Evolutionary conservation across 2,797 vertebrate species (phyloP).

Genomic region (Cuniculus paca): DNA sequence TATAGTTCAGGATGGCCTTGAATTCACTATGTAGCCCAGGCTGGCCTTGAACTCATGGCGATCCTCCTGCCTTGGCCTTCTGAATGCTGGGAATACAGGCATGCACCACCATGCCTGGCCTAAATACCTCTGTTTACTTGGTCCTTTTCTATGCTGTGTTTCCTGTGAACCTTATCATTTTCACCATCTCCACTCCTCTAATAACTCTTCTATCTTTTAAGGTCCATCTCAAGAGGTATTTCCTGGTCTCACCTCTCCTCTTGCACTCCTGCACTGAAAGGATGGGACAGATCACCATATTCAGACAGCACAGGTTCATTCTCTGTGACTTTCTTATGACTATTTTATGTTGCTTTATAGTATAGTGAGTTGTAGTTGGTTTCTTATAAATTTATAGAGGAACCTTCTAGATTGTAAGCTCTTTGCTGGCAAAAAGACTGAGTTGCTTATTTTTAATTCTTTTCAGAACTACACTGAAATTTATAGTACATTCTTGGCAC

Average conservation of each 20-base stretch:
- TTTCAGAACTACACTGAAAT: background rate
- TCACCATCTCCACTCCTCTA: background rate
- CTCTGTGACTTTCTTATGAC: background rate
- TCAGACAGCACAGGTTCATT: background rate
- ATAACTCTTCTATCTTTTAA: background rate
- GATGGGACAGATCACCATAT: background rate
- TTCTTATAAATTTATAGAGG: background rate
- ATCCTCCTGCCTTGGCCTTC: background rate
- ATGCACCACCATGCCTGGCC: background rate
- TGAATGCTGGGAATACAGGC: background rate
- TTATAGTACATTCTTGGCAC: background rate
- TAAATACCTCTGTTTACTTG: background rate
- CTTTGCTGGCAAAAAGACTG: background rate
- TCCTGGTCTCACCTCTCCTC: no score
- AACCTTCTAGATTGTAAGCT: background rate
- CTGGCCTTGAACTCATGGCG: background rate
- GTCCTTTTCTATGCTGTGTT: background rate
- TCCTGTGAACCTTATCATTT: background rate
- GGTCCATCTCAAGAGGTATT: background rate
- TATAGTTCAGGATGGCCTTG: background rate
- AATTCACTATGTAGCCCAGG: background rate
- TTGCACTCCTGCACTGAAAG: background rate
- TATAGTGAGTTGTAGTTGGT: background rate
- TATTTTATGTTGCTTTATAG: background rate
- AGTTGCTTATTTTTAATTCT: background rate